Percentiles rank a stretch among this genome's conserved stretches.
Conservation (phyloP, 2,797 vertebrate species). For the Streptopelia turtur region DNA sequence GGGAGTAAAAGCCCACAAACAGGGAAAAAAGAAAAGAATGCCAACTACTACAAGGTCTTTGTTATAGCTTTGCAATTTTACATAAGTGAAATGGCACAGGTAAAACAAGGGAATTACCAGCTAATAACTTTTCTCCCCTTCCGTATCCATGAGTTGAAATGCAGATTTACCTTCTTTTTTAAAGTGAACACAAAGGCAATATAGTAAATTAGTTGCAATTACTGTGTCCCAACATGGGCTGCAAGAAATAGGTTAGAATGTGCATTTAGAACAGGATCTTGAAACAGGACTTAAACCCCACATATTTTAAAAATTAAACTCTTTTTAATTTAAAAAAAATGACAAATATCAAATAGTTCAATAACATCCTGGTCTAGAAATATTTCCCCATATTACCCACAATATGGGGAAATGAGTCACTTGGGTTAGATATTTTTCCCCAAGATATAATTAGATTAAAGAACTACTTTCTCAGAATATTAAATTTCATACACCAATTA, state of each 20-base stretch:
- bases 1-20: neutral
- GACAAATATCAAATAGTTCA: neutral
- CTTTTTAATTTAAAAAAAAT: neutral
- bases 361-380: accelerated
- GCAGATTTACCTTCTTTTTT: neutral
- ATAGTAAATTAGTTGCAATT: neutral
- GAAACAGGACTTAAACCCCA: neutral
- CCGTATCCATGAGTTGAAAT: neutral
- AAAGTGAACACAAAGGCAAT: neutral
- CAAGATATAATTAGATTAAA: neutral
- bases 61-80: neutral
- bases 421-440: neutral
- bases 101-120: neutral
- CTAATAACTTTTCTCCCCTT: neutral
- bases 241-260: neutral
- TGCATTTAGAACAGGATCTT: neutral
- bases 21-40: neutral
- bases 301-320: neutral
- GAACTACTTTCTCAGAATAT: neutral
- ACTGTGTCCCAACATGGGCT: neutral
- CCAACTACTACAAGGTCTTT: neutral
- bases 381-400: neutral
- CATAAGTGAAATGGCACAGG: neutral
- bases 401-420: neutral
- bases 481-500: neutral